A percentile compares a stretch with the other conserved stretches of the same genome.
phyloP scores from a whole-genome alignment of 2,797 vertebrate genomes.

The Parauchenoglanis punctatus region DNA sequence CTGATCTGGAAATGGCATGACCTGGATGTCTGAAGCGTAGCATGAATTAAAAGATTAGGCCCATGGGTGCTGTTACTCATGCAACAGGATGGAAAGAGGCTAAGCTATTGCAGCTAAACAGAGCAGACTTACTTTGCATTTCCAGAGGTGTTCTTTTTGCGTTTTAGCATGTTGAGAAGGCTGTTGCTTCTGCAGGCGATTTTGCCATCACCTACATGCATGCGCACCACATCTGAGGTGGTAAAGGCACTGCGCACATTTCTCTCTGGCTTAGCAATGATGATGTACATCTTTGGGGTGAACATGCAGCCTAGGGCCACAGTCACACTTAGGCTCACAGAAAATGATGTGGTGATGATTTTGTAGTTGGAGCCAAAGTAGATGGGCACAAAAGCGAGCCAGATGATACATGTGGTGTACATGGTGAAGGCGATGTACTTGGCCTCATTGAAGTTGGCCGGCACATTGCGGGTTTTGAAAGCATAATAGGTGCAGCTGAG shows the following conservation, averaged over 20 bases:
- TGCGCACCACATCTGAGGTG: conserved; percentile 95
- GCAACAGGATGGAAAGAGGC: conserved; percentile 66
- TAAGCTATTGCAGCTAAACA: conserved; percentile 46
- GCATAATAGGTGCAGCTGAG: conserved; percentile 99
- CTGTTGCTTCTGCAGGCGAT: conserved; percentile 92
- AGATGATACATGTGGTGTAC: conserved; percentile 99
- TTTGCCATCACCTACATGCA: conserved; percentile 97
- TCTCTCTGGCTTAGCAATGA: conserved; percentile 94
- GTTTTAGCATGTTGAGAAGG: conserved; percentile 95
- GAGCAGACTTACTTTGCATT: conserved; percentile 90
- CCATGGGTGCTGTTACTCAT: conserved; percentile 70
- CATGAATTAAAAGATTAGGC: conserved; percentile 68
- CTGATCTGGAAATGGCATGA: conserved; percentile 70
- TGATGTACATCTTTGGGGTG: conserved; percentile 98
- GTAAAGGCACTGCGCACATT: conserved; percentile 98
- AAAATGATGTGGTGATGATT: conserved; percentile 98
- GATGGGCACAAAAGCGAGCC: conserved; percentile 98
- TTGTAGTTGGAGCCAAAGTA: conserved; percentile 99
- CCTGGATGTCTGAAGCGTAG: conserved; percentile 68
- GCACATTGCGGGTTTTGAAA: conserved; percentile 98
- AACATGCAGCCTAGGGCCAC: conserved; percentile 98
- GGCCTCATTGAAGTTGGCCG: conserved; percentile 97
- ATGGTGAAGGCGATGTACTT: conserved; percentile 99
- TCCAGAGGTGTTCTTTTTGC: conserved; percentile 89
- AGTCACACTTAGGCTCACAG: conserved; percentile 95